These are phyloP conservation scores for Brachystomella parvula DNA, from an alignment of 1,140 invertebrate species.

Conservation along the genomic window DNA sequence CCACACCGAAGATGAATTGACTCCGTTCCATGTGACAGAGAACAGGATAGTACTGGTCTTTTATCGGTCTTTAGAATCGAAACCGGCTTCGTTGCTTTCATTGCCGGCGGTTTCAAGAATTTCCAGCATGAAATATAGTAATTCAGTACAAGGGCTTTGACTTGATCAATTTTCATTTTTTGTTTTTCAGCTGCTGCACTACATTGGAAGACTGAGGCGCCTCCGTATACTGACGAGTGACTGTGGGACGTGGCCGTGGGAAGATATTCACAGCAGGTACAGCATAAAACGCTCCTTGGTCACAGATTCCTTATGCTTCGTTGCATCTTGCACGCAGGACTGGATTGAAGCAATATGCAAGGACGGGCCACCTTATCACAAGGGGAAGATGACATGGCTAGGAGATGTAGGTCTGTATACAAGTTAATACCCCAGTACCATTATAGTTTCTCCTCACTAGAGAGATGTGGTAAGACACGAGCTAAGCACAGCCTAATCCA, in stretches of 20 bases:
- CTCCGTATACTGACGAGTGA: constrained; percentile 75
- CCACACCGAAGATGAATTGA: no score
- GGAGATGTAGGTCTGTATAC: constrained; percentile 64
- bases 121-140: no score
- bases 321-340: constrained; percentile 49
- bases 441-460: constrained; percentile 66
- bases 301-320: neutral
- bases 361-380: constrained; percentile 51
- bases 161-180: no score
- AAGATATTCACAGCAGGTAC: constrained; percentile 73
- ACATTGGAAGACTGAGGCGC: no score
- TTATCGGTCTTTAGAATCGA: no score
- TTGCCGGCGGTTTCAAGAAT: no score
- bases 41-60: no score
- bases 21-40: no score
- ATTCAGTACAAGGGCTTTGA: no score
- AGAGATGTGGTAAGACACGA: constrained; percentile 54
- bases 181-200: no score
- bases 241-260: constrained; percentile 74
- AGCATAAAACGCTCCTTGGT: neutral
- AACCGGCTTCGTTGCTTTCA: no score
- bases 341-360: constrained; percentile 63
- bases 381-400: constrained; percentile 66
- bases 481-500: neutral
- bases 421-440: constrained; percentile 62